Conservation (phyloP, 2,888 invertebrate species). For the Lissonota sp. region DNA sequence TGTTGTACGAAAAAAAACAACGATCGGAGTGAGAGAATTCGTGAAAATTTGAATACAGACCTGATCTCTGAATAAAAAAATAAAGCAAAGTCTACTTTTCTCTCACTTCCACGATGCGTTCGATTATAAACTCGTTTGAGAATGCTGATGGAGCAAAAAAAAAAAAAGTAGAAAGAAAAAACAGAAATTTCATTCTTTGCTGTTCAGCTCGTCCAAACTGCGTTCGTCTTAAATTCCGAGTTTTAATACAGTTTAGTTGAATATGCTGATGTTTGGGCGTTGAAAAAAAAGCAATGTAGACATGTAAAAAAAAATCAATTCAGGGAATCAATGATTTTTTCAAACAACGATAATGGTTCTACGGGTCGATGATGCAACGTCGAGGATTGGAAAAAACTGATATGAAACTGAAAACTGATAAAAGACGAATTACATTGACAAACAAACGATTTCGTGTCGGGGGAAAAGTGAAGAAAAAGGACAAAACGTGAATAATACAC, state of each 20-base stretch:
- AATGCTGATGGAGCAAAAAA: too few relatives aligned
- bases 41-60: too few relatives aligned
- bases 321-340: constrained; percentile 2
- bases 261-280: constrained; percentile 1
- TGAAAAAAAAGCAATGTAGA: too few relatives aligned
- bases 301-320: constrained; percentile 8
- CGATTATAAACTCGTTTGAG: too few relatives aligned
- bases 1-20: too few relatives aligned
- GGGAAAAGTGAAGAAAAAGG: constrained; percentile 43
- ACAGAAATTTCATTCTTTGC: constrained; percentile 8
- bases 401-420: too few relatives aligned
- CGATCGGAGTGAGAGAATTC: too few relatives aligned
- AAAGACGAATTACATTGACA: constrained; percentile 2
- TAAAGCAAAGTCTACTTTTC: too few relatives aligned
- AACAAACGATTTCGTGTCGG: not conserved
- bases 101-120: too few relatives aligned
- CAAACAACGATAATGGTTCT: not conserved
- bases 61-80: too few relatives aligned
- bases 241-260: constrained; percentile 11
- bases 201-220: not conserved
- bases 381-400: constrained; percentile 9
- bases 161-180: not conserved
- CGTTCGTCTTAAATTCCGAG: constrained; percentile 19
- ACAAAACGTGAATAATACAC: constrained; percentile 54
- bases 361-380: constrained; percentile 34